Conservation (phyloP, 2,888 invertebrate genomes). For the Calameuta idolon region DNA sequence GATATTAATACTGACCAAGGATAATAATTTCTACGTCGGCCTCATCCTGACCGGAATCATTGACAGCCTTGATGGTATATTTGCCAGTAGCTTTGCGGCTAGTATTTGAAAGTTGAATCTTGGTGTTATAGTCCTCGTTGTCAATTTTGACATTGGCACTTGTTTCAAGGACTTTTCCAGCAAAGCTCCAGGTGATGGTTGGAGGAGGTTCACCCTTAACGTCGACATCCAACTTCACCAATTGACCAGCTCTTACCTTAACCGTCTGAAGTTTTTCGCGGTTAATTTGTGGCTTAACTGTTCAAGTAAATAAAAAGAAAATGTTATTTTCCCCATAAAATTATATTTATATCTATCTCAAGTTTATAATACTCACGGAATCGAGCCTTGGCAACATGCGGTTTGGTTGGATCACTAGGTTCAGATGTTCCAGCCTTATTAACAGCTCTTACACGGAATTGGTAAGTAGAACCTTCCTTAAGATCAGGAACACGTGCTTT, state of each 20-base stretch:
- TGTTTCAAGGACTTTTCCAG: constrained; percentile 75
- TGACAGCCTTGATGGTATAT: constrained; percentile 92
- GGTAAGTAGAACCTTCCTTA: constrained; percentile 92
- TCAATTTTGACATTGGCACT: constrained; percentile 81
- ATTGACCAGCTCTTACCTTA: constrained; percentile 90
- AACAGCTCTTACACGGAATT: constrained; percentile 94
- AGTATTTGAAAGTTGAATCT: constrained; percentile 83
- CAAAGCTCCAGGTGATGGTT: constrained; percentile 84
- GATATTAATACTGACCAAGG: constrained; percentile 71
- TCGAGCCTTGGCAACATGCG: constrained; percentile 88
- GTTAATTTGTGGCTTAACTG: constrained; percentile 96
- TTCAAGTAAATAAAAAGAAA: constrained; percentile 17
- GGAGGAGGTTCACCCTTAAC: constrained; percentile 98
- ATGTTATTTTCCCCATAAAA: neutral
- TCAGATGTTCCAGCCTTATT: constrained; percentile 96
- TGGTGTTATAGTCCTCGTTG: constrained; percentile 92
- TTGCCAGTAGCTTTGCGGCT: constrained; percentile 88
- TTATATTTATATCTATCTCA: constrained; percentile 6
- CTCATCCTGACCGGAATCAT: constrained; percentile 93
- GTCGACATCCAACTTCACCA: constrained; percentile 92
- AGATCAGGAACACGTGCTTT: constrained; percentile 88
- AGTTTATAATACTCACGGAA: constrained; percentile 75
- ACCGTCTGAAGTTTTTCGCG: constrained; percentile 91
- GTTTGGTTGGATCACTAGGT: constrained; percentile 89
- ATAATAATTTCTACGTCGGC: constrained; percentile 93